Evolutionary conservation across 1,140 invertebrate genomes (phyloP), one percentile per base, ranked within the genome.

Genomic region (Zaprionus tsacasi): DNA sequence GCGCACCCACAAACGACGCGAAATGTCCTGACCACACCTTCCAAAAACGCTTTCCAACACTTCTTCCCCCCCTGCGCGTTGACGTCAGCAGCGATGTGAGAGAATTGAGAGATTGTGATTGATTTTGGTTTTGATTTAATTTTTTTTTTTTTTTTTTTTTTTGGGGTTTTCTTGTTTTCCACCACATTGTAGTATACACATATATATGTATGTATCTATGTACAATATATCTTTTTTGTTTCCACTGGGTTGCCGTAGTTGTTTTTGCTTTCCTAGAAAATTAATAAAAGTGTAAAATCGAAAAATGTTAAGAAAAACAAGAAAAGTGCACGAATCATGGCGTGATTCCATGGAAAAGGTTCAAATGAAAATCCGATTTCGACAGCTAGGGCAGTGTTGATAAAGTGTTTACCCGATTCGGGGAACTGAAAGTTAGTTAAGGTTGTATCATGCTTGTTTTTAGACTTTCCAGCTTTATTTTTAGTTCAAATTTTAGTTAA

Each of bases 31-130:
- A 0, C 38, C 55, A 30, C 27, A 30, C 40, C 45, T 45, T 57
- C 25, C 63, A n/a, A 48, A n/a, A 48, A 52, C 27, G 30, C 11
- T 25, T 40, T 40, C 21, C 45, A 63, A 45, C 48, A 57, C 54
- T 59, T 40, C 13, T 58, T 33, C 40, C 7, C 36, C 40, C 7
- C 13, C n/a, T n/a, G 13, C 13, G 38, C 43, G 30, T 38, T 85
- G 78, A 85, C 67, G 78, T 81, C 78, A 81, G 64, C 55, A 40
- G 12, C n/a, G 40, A 57, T 57, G 38, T 43, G 15, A 59, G 27
- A 66, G 45, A 61, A 45, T 67, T 33, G 64, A 61, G 64, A 61
- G 54, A 58, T 67, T 72, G 50, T 79, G 82, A 82, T 82, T 86
- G 83, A 86, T 79, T 82, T 86, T 70, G 54, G 38, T 65, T 68